phyloP scores from a whole-genome alignment of 2,797 vertebrate species.

The Hylomyscus alleni region DNA sequence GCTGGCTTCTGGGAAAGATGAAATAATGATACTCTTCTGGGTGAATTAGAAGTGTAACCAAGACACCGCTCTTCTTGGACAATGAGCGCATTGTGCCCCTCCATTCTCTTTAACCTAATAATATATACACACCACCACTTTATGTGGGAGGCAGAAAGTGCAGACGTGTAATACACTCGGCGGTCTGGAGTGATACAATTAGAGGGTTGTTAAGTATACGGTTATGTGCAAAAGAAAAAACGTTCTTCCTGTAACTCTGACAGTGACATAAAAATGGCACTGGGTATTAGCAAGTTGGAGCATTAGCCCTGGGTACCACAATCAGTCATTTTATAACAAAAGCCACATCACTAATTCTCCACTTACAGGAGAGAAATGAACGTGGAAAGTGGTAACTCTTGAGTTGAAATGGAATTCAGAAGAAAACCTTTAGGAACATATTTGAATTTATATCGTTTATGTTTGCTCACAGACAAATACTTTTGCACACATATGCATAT shows the following conservation, averaged over 20 bases:
- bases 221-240: constrained; percentile 62
- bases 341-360: background rate
- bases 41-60: constrained; percentile 89
- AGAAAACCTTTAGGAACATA: background rate
- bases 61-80: constrained; percentile 87
- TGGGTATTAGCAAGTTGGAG: background rate
- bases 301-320: background rate
- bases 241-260: constrained; percentile 65
- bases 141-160: background rate
- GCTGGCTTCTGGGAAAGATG: constrained; percentile 87
- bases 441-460: constrained; percentile 29
- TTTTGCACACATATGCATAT: background rate
- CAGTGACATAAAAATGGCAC: constrained; percentile 28
- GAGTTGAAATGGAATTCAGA: background rate
- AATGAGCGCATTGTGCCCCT: constrained; percentile 84
- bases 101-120: constrained; percentile 65
- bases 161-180: constrained; percentile 45
- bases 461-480: background rate
- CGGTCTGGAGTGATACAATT: constrained; percentile 52
- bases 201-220: constrained; percentile 66
- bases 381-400: background rate
- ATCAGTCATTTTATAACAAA: background rate
- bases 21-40: constrained; percentile 90
- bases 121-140: constrained; percentile 24
- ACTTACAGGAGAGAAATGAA: background rate